phyloP scores from a whole-genome alignment of 2,113 vertebrate genomes.

The Tangachromis dhanisi region DNA sequence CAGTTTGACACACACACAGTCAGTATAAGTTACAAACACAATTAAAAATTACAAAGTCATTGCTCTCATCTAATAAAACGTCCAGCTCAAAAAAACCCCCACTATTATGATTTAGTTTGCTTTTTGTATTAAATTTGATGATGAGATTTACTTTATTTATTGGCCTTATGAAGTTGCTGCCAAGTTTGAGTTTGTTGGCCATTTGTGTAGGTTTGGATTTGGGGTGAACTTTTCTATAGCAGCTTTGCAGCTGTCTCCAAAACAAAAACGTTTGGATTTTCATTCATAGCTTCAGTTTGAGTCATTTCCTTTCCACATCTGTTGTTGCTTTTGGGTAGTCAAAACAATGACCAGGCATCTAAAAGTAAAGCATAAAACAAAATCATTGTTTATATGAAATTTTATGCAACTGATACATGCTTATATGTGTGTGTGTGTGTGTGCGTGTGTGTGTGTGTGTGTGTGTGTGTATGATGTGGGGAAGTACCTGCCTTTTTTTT shows the following conservation, averaged over 20 bases:
- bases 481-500: fast-evolving
- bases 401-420: background rate
- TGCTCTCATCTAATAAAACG: background rate
- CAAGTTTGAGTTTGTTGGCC: background rate
- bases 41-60: background rate
- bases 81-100: background rate
- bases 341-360: background rate
- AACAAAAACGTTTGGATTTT: background rate
- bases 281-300: background rate
- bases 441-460: background rate
- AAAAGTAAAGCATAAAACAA: background rate
- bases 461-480: background rate
- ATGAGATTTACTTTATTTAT: background rate
- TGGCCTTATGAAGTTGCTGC: background rate
- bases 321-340: background rate
- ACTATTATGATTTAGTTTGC: background rate
- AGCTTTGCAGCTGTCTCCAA: fast-evolving
- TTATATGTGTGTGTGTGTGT: fast-evolving
- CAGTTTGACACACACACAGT: background rate
- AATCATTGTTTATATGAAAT: background rate
- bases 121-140: background rate
- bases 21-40: background rate
- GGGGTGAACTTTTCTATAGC: background rate
- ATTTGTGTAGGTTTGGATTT: background rate
- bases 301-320: background rate